phyloP scores from a whole-genome alignment of 2,113 vertebrate genomes.

The Petroica traversi region DNA sequence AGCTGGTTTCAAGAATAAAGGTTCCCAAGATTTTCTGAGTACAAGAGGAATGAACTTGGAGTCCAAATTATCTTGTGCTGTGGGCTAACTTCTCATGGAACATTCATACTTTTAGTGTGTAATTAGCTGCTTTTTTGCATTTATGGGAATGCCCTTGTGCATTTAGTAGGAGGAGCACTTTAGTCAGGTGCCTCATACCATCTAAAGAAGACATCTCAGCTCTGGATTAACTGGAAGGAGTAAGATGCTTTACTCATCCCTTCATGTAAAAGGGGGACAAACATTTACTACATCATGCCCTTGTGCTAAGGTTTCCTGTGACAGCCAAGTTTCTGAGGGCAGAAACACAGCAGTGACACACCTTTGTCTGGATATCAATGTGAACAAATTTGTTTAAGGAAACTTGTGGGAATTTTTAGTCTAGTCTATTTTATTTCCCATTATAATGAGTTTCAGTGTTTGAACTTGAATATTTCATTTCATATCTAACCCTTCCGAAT shows the following conservation, averaged over 20 bases:
- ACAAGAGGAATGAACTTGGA: background rate
- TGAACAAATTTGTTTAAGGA: background rate
- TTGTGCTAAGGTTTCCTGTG: background rate
- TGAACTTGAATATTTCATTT: background rate
- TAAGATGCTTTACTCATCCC: background rate
- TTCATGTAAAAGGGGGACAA: background rate
- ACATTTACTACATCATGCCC: rapidly evolving
- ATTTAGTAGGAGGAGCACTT: background rate
- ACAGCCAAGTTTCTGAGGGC: background rate
- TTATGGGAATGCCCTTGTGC: rapidly evolving
- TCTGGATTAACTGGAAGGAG: background rate
- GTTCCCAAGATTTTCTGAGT: background rate
- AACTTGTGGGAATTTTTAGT: background rate
- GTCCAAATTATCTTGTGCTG: background rate
- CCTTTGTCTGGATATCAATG: background rate
- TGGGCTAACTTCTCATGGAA: background rate
- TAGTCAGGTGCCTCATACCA: background rate
- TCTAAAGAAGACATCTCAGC: background rate
- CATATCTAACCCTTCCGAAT: background rate
- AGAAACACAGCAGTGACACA: background rate
- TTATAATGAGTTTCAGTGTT: background rate
- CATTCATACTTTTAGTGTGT: background rate
- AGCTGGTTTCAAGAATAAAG: background rate
- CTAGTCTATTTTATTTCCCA: background rate
- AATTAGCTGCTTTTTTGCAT: background rate